phyloP scores from a whole-genome alignment of 2,888 invertebrate genomes.

The Cheilosia vernalis region DNA sequence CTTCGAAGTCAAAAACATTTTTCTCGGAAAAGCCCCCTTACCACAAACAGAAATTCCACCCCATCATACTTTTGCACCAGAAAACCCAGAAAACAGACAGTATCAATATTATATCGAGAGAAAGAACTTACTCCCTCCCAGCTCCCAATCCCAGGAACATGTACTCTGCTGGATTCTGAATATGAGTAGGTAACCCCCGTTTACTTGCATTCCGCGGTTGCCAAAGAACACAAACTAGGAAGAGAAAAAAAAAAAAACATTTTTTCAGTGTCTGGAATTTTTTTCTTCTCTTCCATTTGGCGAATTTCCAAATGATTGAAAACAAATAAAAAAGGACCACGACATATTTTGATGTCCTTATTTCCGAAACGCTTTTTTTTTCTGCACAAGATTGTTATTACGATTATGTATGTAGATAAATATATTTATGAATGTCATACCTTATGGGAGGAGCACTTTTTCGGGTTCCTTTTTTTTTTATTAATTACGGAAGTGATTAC shows the following conservation, averaged over 20 bases:
- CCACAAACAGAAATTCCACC: constrained; percentile 33
- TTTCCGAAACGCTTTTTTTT: constrained; percentile 33
- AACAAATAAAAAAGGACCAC: constrained; percentile 66
- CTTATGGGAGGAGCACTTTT: not conserved
- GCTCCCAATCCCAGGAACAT: too few relatives aligned
- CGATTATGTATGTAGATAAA: constrained; percentile 22
- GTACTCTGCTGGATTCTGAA: not conserved
- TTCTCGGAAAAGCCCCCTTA: constrained; percentile 32
- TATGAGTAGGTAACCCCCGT: not conserved
- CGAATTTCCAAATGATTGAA: constrained; percentile 67
- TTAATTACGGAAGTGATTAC: constrained; percentile 51
- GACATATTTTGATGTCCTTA: constrained; percentile 55
- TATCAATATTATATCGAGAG: constrained; percentile 52
- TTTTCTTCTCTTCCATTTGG: constrained; percentile 58
- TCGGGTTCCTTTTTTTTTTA: not conserved
- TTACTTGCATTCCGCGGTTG: constrained; percentile 39
- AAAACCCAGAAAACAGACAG: constrained; percentile 15
- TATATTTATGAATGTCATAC: not conserved
- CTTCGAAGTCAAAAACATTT: constrained; percentile 32
- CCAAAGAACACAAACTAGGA: constrained; percentile 24
- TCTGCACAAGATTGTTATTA: constrained; percentile 30
- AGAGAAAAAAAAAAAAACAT: not conserved
- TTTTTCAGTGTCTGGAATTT: constrained; percentile 44
- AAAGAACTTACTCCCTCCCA: constrained; percentile 20
- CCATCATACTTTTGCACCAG: constrained; percentile 36